Conservation (phyloP, 1,140 invertebrate genomes). For the Venturia canescens region DNA sequence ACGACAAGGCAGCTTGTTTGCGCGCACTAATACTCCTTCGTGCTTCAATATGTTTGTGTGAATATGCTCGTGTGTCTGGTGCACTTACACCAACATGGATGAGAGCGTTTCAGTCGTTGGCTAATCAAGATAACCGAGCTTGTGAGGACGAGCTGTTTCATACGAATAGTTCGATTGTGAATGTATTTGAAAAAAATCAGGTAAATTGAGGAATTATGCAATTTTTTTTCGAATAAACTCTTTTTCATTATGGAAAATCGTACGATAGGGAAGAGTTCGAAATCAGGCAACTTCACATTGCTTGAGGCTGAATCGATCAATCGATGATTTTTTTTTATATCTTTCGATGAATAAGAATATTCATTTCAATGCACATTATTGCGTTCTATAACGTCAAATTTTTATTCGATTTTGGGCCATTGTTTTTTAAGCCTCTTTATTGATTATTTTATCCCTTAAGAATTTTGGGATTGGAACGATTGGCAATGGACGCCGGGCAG, state of each 20-base stretch:
- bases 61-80: neutral
- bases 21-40: neutral
- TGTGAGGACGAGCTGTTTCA: neutral
- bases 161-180: neutral
- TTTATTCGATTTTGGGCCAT: too few species aligned
- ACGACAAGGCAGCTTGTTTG: neutral
- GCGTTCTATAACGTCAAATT: too few species aligned
- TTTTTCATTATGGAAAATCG: neutral
- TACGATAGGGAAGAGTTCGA: neutral
- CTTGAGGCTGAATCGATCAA: too few species aligned
- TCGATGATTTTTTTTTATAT: too few species aligned
- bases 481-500: neutral
- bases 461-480: neutral
- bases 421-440: too few species aligned
- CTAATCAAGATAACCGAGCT: neutral
- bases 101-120: neutral
- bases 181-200: neutral
- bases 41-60: too few species aligned
- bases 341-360: too few species aligned
- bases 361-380: too few species aligned
- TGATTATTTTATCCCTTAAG: too few species aligned
- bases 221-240: neutral
- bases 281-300: neutral
- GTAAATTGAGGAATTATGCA: neutral
- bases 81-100: neutral